A percentile compares a stretch with the other conserved stretches of the same genome.
Conservation (phyloP, 2,113 vertebrate species). For the Percopsis transmontana region DNA sequence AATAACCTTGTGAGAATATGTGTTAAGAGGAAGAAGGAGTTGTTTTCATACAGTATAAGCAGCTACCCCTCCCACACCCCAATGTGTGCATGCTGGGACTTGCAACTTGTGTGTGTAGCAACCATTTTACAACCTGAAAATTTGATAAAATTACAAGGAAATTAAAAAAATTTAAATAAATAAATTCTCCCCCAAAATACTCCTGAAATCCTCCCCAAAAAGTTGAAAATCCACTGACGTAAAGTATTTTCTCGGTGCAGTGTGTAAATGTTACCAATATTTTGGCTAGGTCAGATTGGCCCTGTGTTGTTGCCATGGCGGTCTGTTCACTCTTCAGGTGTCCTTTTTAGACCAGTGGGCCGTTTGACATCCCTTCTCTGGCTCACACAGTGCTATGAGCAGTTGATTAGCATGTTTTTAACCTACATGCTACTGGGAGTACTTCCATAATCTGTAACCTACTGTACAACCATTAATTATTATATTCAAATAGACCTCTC, state of each 20-base stretch:
- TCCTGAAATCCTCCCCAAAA: too few relatives aligned
- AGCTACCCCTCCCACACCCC: too few relatives aligned
- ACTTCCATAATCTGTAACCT: background rate
- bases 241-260: background rate
- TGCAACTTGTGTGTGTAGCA: too few relatives aligned
- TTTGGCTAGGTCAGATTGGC: constrained; percentile 11
- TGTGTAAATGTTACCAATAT: background rate
- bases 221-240: too few relatives aligned
- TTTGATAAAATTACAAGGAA: too few relatives aligned
- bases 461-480: background rate
- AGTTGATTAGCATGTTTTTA: background rate
- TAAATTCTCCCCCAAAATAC: background rate
- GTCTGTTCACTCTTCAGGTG: constrained; percentile 19
- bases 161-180: too few relatives aligned
- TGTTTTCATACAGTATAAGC: too few relatives aligned
- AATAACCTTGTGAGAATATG: constrained; percentile 21
- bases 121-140: too few relatives aligned
- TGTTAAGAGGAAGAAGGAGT: too few relatives aligned
- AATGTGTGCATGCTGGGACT: too few relatives aligned
- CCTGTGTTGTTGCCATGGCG: constrained; percentile 18
- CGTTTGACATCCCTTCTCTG: constrained; percentile 47
- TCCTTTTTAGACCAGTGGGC: constrained; percentile 47
- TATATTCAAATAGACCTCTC: too few relatives aligned
- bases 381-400: constrained; percentile 17
- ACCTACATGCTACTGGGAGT: background rate